Conservation (phyloP, 2,888 invertebrate genomes). For the Liopterus haemorrhoidalis region DNA sequence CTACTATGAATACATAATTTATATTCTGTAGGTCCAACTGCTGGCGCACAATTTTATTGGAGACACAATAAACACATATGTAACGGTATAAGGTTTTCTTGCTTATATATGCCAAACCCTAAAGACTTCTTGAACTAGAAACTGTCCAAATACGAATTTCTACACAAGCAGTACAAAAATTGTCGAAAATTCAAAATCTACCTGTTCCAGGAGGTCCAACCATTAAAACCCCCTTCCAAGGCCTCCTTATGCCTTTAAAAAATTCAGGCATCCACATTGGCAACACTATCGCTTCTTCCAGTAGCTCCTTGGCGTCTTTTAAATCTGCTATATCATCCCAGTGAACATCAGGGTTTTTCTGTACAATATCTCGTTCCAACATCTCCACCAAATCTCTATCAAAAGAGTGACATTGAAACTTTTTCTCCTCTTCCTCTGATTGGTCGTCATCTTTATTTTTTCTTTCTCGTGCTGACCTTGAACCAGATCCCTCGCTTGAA, state of each 20-base stretch:
- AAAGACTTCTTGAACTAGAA: no score
- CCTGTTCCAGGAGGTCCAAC: constrained; percentile 91
- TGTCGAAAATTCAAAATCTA: no score
- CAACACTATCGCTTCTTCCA: constrained; percentile 95
- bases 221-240: constrained; percentile 96
- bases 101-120: no score
- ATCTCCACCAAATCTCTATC: constrained; percentile 92
- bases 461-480: constrained; percentile 50
- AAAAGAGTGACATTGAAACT: constrained; percentile 75
- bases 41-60: no score
- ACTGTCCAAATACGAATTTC: no score
- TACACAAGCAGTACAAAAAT: no score
- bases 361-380: constrained; percentile 92
- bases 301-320: constrained; percentile 77
- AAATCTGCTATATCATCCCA: constrained; percentile 94
- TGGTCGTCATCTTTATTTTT: constrained; percentile 61
- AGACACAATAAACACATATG: no score
- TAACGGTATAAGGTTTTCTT: no score
- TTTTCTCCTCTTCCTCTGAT: constrained; percentile 63
- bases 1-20: no score
- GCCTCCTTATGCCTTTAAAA: constrained; percentile 92
- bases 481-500: no score
- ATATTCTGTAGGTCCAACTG: no score
- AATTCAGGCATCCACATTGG: constrained; percentile 98
- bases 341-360: constrained; percentile 93